phyloP scores from a whole-genome alignment of 1,140 invertebrate genomes.

The Drosophila bocki region DNA sequence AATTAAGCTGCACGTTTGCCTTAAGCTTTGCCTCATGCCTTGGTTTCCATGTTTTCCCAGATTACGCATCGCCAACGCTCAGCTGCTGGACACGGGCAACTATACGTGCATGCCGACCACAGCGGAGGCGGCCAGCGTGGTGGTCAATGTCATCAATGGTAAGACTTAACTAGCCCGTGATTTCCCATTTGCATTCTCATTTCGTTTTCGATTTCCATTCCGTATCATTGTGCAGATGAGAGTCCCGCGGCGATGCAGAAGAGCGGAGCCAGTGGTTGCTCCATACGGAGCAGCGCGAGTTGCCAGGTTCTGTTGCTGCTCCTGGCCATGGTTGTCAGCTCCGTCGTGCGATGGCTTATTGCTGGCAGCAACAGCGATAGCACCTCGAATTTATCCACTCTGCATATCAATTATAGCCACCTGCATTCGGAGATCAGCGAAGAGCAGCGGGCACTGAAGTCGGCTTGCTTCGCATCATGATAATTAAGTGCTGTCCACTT shows the following conservation, averaged over 20 bases:
- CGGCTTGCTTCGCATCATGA: conserved; percentile 48
- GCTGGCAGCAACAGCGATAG: conserved; percentile 15
- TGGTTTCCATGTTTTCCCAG: conserved; percentile 75
- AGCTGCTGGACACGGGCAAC: conserved; percentile 92
- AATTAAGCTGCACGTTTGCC: conserved; percentile 31
- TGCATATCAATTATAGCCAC: conserved; percentile 75
- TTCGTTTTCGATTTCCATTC: neutral
- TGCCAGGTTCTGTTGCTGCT: conserved; percentile 37
- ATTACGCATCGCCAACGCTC: conserved; percentile 91
- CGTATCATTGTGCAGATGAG: conserved; percentile 87
- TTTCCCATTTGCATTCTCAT: conserved; percentile 5
- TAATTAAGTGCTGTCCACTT: conserved; percentile 58
- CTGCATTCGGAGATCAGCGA: conserved; percentile 15
- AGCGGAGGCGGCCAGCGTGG: conserved; percentile 92
- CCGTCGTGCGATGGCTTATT: conserved; percentile 69
- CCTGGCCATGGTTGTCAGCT: conserved; percentile 61
- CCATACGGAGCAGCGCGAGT: conserved; percentile 9
- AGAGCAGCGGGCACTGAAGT: conserved; percentile 3
- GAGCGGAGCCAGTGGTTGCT: conserved; percentile 83
- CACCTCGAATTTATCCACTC: conserved; percentile 48
- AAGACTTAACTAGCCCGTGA: conserved; percentile 68
- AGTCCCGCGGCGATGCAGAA: conserved; percentile 95
- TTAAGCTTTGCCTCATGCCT: conserved; percentile 42
- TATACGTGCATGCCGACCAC: conserved; percentile 94
- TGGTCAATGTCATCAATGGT: conserved; percentile 96